phyloP scores from a whole-genome alignment of 2,797 vertebrate genomes.

The Brachyrhaphis roseni region DNA sequence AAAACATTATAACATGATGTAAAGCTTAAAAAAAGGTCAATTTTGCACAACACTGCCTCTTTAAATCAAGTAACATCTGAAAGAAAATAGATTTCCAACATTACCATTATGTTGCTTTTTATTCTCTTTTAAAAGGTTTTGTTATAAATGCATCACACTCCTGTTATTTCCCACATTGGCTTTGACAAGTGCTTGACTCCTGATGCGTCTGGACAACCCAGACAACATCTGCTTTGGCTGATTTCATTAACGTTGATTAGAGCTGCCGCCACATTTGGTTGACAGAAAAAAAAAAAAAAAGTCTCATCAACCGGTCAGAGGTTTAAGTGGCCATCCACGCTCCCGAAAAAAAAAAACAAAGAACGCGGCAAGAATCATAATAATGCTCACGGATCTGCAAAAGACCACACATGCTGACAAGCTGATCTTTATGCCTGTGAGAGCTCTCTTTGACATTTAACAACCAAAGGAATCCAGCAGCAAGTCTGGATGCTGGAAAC shows the following conservation, averaged over 20 bases:
- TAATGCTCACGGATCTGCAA: not conserved
- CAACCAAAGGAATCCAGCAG: not conserved
- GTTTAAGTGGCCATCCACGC: not conserved
- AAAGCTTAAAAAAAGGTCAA: no score
- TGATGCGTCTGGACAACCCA: not conserved
- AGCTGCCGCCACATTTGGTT: not conserved
- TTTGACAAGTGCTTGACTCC: not conserved
- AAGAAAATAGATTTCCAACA: not conserved
- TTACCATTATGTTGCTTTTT: not conserved
- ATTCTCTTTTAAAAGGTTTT: not conserved
- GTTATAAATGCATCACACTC: not conserved
- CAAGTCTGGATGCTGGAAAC: not conserved
- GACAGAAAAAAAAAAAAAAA: not conserved
- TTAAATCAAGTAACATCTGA: not conserved
- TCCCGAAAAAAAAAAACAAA: not conserved
- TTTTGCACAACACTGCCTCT: no score
- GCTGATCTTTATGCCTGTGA: not conserved
- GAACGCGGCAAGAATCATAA: not conserved
- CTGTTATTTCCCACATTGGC: not conserved
- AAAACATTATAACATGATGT: no score
- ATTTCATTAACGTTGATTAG: not conserved
- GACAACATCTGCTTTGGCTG: not conserved
- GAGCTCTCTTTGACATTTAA: not conserved
- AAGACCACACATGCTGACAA: not conserved
- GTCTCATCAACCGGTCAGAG: not conserved